Percentiles rank a stretch among this genome's conserved stretches.
These are phyloP conservation scores for Callionymus lyra DNA, from an alignment of 2,113 vertebrate genomes.

Conservation along the genomic window DNA sequence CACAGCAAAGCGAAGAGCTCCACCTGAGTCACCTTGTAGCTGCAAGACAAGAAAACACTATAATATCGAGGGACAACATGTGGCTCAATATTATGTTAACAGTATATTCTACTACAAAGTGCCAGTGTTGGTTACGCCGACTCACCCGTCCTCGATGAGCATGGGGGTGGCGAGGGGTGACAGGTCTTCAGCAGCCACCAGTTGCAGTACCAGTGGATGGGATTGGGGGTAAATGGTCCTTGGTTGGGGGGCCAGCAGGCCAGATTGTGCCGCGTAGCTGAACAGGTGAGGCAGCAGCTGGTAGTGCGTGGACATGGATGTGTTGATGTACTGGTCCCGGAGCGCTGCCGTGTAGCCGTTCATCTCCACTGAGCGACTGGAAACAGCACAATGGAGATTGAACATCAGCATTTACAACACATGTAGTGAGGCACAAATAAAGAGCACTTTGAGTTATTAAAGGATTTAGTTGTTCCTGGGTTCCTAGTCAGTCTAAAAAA, in stretches of 20 bases:
- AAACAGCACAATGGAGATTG: constrained; percentile 4
- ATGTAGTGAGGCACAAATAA: no score
- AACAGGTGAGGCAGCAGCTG: constrained; percentile 95
- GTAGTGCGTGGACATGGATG: constrained; percentile 83
- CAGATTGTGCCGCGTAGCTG: constrained; percentile 81
- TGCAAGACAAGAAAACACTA: constrained; percentile 31
- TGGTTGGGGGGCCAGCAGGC: constrained; percentile 78
- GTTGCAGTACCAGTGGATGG: constrained; percentile 84
- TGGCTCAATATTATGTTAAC: no score
- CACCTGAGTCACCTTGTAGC: constrained; percentile 93
- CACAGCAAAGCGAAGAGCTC: constrained; percentile 94
- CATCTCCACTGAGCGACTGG: constrained; percentile 87
- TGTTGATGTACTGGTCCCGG: constrained; percentile 91
- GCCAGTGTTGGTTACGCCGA: neutral
- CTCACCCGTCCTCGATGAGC: constrained; percentile 96
- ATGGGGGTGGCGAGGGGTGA: constrained; percentile 85
- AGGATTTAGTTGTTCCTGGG: no score
- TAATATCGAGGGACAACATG: no score
- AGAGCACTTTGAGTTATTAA: no score
- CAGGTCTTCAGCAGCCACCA: constrained; percentile 88
- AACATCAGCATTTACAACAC: no score
- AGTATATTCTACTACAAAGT: no score
- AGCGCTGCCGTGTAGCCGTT: constrained; percentile 85
- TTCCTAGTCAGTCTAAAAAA: no score
- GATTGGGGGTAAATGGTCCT: constrained; percentile 89